Percentiles rank a stretch among this genome's conserved stretches.
Conservation (phyloP, 2,113 vertebrate species). For the Pterocles burchelli region DNA sequence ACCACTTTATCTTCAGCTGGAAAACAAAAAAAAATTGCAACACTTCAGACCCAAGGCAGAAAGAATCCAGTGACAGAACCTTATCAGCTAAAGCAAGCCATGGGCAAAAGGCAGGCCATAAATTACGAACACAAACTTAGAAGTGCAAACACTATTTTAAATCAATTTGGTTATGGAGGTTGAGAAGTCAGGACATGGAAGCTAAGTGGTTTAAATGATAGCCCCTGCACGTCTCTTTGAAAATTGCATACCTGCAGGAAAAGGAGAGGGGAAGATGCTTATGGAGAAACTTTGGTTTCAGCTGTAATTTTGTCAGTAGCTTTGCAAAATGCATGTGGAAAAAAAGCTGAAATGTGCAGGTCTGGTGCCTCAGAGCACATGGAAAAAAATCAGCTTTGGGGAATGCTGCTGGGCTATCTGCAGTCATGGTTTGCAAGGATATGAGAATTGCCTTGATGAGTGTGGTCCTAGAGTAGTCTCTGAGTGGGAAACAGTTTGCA, state of each 20-base stretch:
- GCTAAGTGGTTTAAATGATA: neutral
- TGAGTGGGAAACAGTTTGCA: neutral
- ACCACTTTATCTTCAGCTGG: neutral
- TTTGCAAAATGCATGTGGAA: fast-evolving
- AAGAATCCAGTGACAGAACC: neutral
- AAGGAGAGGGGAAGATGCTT: neutral
- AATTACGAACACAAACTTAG: neutral
- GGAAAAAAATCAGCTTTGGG: neutral
- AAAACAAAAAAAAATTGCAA: neutral
- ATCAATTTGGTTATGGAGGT: neutral
- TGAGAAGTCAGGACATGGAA: neutral
- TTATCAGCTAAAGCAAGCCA: neutral
- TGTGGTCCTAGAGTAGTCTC: neutral
- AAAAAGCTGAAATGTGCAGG: neutral
- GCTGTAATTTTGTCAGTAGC: neutral
- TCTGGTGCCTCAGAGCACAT: neutral
- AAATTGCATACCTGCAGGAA: neutral
- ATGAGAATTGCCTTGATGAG: fast-evolving
- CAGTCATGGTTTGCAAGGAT: neutral
- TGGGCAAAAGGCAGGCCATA: neutral
- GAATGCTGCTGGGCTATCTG: neutral
- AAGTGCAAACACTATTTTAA: neutral
- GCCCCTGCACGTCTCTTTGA: neutral
- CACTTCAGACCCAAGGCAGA: neutral
- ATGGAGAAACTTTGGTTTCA: neutral